A percentile compares a stretch with the other conserved stretches of the same genome.
Evolutionary conservation across 2,888 invertebrate species (phyloP).

Genomic region (Lepetodrilus schrolli): DNA sequence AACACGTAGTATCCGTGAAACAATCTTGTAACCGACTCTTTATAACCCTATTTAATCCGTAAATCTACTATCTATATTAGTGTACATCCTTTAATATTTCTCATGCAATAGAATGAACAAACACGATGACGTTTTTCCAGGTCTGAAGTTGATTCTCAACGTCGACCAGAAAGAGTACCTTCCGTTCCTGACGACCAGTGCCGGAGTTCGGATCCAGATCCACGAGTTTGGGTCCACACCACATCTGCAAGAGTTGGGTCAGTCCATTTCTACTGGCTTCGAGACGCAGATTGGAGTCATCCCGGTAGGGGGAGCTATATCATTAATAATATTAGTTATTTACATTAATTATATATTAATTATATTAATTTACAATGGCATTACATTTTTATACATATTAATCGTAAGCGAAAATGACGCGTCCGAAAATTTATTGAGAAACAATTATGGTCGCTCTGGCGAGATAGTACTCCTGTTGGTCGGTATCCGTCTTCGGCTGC

Average conservation of each 20-base stretch:
- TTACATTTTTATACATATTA: neutral
- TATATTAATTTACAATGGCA: neutral
- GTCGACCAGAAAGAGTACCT: slow-evolving; percentile 12
- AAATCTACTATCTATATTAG: no score
- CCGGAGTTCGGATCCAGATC: slow-evolving; percentile 10
- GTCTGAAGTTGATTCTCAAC: slow-evolving; percentile 20
- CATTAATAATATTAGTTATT: neutral
- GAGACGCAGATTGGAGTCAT: neutral
- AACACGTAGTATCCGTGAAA: no score
- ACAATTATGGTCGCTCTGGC: no score
- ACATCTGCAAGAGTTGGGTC: neutral
- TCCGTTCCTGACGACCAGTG: slow-evolving; percentile 4
- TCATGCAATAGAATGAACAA: no score
- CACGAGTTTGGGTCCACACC: neutral
- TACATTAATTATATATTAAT: neutral
- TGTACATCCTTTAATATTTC: no score
- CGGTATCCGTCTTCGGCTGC: no score
- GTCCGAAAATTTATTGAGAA: no score
- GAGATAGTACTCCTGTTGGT: no score
- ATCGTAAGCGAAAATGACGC: neutral
- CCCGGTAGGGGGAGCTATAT: neutral
- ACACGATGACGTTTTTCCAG: no score
- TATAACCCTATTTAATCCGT: no score
- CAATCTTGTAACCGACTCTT: no score
- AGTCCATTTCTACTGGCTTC: slow-evolving; percentile 4